Base-by-base conservation (phyloP, 35 echinoderm and acorn worm species). In the Heliocidaris tuberculata region DNA sequence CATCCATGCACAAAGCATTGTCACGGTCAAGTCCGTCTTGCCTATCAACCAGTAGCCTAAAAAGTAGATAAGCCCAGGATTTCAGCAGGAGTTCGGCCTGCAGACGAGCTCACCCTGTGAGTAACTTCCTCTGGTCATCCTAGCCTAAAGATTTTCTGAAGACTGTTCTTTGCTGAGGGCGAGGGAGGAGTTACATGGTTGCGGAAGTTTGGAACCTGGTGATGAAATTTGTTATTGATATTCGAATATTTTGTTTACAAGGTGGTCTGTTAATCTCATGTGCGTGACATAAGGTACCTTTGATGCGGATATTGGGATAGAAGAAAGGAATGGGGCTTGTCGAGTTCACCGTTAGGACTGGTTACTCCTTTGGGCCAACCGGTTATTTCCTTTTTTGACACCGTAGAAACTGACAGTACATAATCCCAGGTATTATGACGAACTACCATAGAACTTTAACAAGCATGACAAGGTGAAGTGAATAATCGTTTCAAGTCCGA, bases 391-490 rank as follows among this genome's bases (percentile, higher is more conserved):
- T 78, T n/a, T 24, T 19, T 78, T 78, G 65, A 78, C 21, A n/a
- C 65, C 65, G 65, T 27, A 78, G 21, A 15, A 56, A 56, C 8
- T 56, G 52, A 56, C 52, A 56, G 15, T 78, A 78, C 21, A 27
- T 78, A 78, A 78, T 78, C 65, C 65, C 65, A 78, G 65, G 65
- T 78, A 24, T 78, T 78, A 78, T 78, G 65, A 78, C 65, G 21
- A 78, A 78, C 65, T 24, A 9, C 21, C 17, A 19, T 78, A 78
- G 21, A 78, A 78, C 65, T n/a, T n/a, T 24, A 78, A n/a, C 65
- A n/a, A n/a, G n/a, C n/a, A n/a, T n/a, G n/a, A n/a, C 65, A 78
- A n/a, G 7, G 65, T 78, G 65, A 78, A 56, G 27, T 78, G 65
- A 78, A 27, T 78, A 78, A 78, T 78, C 27, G 65, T 6, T 78